These are phyloP conservation scores for Muscicapa striata DNA, from an alignment of 2,797 vertebrate genomes.

Conservation along the genomic window DNA sequence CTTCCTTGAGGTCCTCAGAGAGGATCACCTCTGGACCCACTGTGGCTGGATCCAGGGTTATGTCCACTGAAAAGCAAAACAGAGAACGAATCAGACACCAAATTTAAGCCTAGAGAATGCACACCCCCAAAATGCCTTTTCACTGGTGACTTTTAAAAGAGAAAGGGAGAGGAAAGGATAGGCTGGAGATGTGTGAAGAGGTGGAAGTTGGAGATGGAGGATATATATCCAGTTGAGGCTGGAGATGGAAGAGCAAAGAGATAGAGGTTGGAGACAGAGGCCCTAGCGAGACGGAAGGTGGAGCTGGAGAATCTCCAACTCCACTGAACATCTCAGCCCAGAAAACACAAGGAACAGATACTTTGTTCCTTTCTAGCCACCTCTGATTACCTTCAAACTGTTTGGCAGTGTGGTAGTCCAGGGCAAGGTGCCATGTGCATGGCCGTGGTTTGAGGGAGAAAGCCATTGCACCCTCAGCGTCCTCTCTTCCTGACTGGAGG, in stretches of 20 bases:
- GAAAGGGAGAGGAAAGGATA: background rate
- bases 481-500: background rate
- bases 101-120: accelerated
- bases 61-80: background rate
- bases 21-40: conserved; percentile 46
- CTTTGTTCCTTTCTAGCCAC: background rate
- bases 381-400: conserved; percentile 24
- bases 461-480: background rate
- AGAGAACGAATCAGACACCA: background rate
- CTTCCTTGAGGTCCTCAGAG: conserved; percentile 19
- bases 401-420: background rate
- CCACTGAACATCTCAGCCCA: too few species aligned
- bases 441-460: conserved; percentile 6
- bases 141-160: background rate
- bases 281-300: background rate
- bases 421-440: background rate
- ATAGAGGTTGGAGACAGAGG: background rate
- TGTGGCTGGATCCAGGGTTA: conserved; percentile 35
- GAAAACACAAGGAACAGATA: background rate
- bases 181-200: background rate
- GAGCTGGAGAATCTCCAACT: background rate
- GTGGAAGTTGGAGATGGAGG: background rate
- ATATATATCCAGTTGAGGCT: background rate
- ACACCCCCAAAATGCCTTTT: accelerated
- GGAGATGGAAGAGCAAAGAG: background rate